Conservation (phyloP, 2,113 vertebrate species). For the Vombatus ursinus region DNA sequence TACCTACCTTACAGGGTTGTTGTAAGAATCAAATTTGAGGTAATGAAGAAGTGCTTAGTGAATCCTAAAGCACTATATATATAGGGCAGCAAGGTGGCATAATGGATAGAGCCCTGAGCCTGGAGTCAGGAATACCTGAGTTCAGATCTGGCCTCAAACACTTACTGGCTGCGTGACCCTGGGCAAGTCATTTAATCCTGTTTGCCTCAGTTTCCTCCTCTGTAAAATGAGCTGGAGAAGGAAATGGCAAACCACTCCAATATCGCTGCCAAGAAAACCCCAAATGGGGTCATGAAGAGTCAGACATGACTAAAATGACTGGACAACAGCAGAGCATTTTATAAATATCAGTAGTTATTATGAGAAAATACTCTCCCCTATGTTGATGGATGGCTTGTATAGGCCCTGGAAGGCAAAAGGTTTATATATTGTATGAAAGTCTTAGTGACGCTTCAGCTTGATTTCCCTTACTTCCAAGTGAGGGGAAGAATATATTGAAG, state of each 20-base stretch:
- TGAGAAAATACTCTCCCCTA: neutral
- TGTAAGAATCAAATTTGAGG: neutral
- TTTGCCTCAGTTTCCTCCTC: neutral
- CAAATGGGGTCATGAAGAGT: neutral
- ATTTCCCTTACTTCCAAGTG: neutral
- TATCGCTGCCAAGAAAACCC: neutral
- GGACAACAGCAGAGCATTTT: neutral
- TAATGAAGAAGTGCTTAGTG: neutral
- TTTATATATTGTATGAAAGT: neutral
- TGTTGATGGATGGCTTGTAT: neutral
- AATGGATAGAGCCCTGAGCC: neutral
- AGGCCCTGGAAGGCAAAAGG: too few relatives aligned
- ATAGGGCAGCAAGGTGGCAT: neutral
- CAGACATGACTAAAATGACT: neutral
- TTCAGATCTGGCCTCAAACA: neutral
- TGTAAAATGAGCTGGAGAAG: neutral
- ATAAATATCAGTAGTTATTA: neutral
- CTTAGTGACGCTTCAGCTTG: neutral
- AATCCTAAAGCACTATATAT: neutral
- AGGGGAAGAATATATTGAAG: neutral
- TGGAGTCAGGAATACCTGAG: neutral
- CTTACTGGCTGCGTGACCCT: neutral
- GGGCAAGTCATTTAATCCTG: neutral
- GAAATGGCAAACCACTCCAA: neutral
- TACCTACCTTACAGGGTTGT: neutral